phyloP scores from a whole-genome alignment of 1,140 invertebrate genomes.

The Drosophila varians region DNA sequence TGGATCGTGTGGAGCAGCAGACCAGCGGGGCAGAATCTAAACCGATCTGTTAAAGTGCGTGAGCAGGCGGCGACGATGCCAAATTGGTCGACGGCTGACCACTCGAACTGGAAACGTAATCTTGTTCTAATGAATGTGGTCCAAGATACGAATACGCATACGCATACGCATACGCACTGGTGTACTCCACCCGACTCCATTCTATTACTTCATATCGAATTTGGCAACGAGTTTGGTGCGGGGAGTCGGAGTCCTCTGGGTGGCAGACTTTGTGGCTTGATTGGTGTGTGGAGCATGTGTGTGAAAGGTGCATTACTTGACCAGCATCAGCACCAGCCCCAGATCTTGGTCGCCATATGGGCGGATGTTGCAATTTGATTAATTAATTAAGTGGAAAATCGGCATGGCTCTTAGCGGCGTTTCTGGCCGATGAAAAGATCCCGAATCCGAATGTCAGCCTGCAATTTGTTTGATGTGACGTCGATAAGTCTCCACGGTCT shows the following conservation, averaged over 20 bases:
- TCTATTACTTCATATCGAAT: constrained; percentile 75
- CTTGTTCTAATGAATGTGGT: constrained; percentile 75
- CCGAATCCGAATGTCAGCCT: constrained; percentile 78
- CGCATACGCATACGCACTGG: background rate
- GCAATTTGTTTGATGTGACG: constrained; percentile 71
- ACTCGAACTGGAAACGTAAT: constrained; percentile 53
- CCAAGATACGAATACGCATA: constrained; percentile 57
- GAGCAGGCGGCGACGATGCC: constrained; percentile 20
- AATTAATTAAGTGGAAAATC: constrained; percentile 79
- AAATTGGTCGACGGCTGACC: constrained; percentile 39
- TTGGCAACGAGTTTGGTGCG: constrained; percentile 64
- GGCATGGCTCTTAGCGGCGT: constrained; percentile 43
- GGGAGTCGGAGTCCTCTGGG: constrained; percentile 19
- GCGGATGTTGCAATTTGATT: constrained; percentile 76
- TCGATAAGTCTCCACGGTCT: constrained; percentile 20
- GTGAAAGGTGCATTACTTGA: constrained; percentile 58
- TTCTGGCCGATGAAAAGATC: constrained; percentile 40
- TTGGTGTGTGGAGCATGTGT: constrained; percentile 54
- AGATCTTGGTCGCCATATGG: constrained; percentile 49
- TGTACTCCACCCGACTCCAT: constrained; percentile 28
- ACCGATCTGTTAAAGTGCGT: constrained; percentile 36
- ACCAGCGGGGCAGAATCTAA: too few relatives aligned
- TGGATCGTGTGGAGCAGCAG: too few relatives aligned
- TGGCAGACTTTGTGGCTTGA: constrained; percentile 44
- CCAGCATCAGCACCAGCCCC: constrained; percentile 45